Conservation (phyloP, 1,140 invertebrate species). For the Tachypleus tridentatus region DNA sequence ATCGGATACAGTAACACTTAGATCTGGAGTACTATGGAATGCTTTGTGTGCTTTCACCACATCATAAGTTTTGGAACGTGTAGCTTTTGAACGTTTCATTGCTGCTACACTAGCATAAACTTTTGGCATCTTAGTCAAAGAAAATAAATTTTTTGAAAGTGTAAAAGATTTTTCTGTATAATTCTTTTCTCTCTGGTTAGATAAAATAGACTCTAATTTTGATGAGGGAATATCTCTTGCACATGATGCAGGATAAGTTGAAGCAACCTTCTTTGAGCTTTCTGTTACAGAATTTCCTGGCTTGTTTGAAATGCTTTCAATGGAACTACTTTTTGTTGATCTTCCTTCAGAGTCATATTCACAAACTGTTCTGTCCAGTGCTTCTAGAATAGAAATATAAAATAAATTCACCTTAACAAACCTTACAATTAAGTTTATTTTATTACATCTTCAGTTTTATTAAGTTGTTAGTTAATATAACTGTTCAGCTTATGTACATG, state of each 20-base stretch:
- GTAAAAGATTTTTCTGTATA: constrained; percentile 15
- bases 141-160: constrained; percentile 3
- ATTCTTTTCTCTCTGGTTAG: constrained; percentile 47
- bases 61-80: constrained; percentile 17
- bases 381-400: constrained; percentile 4
- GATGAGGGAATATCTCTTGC: constrained; percentile 78
- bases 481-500: too few relatives aligned
- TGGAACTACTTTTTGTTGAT: constrained; percentile 23
- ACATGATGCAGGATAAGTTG: constrained; percentile 68
- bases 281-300: not conserved
- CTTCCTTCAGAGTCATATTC: constrained; percentile 22
- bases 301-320: constrained; percentile 21
- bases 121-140: constrained; percentile 42
- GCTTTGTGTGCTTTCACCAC: constrained; percentile 45
- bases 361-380: constrained; percentile 14
- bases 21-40: constrained; percentile 78
- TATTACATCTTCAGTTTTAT: too few relatives aligned
- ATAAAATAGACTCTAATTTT: constrained; percentile 80
- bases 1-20: constrained; percentile 30
- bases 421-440: too few relatives aligned
- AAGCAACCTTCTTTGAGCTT: constrained; percentile 51
- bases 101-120: constrained; percentile 89
- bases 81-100: constrained; percentile 64
- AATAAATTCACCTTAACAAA: too few relatives aligned
- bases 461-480: too few relatives aligned